A percentile compares a stretch with the other conserved stretches of the same genome.
Conservation (phyloP, 1,140 invertebrate genomes). For the Adoxophyes honmai region DNA sequence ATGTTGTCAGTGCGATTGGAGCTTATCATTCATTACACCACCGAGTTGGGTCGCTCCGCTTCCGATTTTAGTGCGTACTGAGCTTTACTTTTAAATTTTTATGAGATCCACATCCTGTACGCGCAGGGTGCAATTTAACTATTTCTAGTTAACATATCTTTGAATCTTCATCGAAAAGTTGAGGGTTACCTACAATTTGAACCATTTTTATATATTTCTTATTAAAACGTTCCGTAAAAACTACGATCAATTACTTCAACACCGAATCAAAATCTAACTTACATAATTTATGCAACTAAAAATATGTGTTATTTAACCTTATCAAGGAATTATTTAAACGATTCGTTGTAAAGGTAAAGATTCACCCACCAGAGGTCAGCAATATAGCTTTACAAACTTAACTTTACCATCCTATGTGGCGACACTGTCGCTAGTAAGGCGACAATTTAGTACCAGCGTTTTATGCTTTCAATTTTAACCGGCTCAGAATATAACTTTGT, state of each 20-base stretch:
- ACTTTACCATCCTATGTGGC: background rate
- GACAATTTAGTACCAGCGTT: background rate
- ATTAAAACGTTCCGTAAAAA: too few species aligned
- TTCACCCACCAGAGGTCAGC: conserved; percentile 4
- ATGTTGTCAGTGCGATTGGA: too few species aligned
- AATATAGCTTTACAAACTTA: background rate
- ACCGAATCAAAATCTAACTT: background rate
- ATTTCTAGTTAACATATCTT: too few species aligned
- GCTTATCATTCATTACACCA: too few species aligned
- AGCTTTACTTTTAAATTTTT: too few species aligned
- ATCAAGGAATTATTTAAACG: conserved; percentile 11
- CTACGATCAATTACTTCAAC: background rate
- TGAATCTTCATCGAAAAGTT: too few species aligned
- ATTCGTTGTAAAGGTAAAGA: conserved; percentile 12
- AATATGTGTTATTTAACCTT: conserved; percentile 3
- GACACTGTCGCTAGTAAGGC: background rate
- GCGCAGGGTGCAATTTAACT: too few species aligned
- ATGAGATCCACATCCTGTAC: too few species aligned
- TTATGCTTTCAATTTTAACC: background rate
- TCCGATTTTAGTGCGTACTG: too few species aligned
- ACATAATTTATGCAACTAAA: background rate
- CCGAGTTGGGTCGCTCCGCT: too few species aligned
- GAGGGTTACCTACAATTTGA: too few species aligned
- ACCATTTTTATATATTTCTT: too few species aligned
- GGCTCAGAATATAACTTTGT: background rate